Percentiles rank a stretch among this genome's conserved stretches.
These are phyloP conservation scores for Lithosia quadra DNA, from an alignment of 2,888 invertebrate genomes.

Conservation along the genomic window DNA sequence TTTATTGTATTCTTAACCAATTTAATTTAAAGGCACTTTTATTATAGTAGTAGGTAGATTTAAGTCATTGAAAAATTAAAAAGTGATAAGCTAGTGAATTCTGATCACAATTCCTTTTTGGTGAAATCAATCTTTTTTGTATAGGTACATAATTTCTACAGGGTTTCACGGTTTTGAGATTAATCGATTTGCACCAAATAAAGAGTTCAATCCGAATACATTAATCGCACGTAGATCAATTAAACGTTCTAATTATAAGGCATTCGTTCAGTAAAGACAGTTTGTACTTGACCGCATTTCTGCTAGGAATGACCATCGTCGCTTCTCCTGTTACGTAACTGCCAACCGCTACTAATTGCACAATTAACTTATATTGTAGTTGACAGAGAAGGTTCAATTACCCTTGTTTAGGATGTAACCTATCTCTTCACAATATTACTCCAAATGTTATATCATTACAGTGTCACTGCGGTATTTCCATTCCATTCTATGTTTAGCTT, in stretches of 20 bases:
- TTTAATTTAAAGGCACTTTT: too few relatives aligned
- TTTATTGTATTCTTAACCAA: too few relatives aligned
- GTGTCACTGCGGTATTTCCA: slow-evolving; percentile 19
- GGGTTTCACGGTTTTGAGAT: slow-evolving; percentile 32
- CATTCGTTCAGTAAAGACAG: slow-evolving; percentile 52
- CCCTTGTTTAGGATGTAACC: slow-evolving; percentile 45
- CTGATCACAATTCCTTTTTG: background rate
- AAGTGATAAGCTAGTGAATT: slow-evolving; percentile 25
- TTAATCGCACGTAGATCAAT: slow-evolving; percentile 51
- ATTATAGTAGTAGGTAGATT: too few relatives aligned
- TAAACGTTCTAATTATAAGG: slow-evolving; percentile 47
- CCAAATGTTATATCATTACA: slow-evolving; percentile 23
- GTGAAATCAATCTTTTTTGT: background rate
- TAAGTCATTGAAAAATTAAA: too few relatives aligned
- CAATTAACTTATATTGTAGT: slow-evolving; percentile 62
- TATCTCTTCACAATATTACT: slow-evolving; percentile 36
- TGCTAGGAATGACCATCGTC: slow-evolving; percentile 37
- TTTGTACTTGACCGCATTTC: slow-evolving; percentile 62
- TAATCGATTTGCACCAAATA: slow-evolving; percentile 43
- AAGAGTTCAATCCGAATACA: slow-evolving; percentile 46
- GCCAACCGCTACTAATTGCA: slow-evolving; percentile 56
- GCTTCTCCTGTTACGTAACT: slow-evolving; percentile 52
- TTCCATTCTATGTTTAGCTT: background rate
- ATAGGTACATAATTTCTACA: background rate
- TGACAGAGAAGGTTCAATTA: slow-evolving; percentile 57